Evolutionary conservation across 2,113 vertebrate genomes (phyloP), one percentile per base, ranked within the genome.

Genomic region (Globicephala melas): DNA sequence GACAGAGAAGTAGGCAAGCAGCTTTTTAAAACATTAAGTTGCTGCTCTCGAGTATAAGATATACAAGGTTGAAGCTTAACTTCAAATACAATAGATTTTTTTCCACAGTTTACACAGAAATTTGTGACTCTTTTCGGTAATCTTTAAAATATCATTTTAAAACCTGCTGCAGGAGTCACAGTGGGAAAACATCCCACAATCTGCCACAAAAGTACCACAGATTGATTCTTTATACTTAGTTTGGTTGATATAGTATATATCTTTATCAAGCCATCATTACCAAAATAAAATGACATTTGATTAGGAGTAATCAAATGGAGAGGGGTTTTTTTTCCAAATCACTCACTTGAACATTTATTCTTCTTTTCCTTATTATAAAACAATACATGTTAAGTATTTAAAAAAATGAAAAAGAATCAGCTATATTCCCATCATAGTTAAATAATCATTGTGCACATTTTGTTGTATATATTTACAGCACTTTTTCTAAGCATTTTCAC

Each of bases 1-100:
- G 91, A 97, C 28, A 96, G 26, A 44, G 55, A 81, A 96, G 53
- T 44, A 71, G 60, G 67, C 31, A 88, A 96, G 47, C 74, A 81
- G 47, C 36, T 95, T 96, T 55, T 96, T 76, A 97, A 73, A 65
- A 91, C 89, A 62, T 33, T 13, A 97, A 91, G 53, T 89, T 97
- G 65, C 77, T 96, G 2, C 26, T 95, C 20, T 73, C 84, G 71
- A 68, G 50, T 93, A 96, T 87, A 5, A 62, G 50, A 88, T 50
- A 33, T 4, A 15, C 7, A 86, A 62, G 17, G 12, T 33, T 53
- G 47, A 92, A 44, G 28, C 14, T 82, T 84, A 50, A 62, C 47
- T 91, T 95, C 60, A 91, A 73, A 91, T 50, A 74, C 8, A 94
- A 55, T 41, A 92, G 88, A 70, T 65, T 76, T 71, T 62, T 25